Evolutionary conservation across 1,140 invertebrate genomes (phyloP), one percentile per base, ranked within the genome.

Genomic region (Conopomorpha cramerella): DNA sequence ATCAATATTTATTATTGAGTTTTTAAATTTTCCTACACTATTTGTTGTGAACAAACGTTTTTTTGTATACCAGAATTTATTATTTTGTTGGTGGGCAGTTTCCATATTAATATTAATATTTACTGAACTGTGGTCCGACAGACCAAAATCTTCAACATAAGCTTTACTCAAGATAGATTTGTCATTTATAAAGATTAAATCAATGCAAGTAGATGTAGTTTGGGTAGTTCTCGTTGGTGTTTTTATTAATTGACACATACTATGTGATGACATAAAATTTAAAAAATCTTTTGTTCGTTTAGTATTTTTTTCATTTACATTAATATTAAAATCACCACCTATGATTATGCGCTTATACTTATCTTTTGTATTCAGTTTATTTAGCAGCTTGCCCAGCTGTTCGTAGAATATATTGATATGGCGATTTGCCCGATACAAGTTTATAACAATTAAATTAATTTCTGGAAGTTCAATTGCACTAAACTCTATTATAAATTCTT

Each of bases 371-470:
- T 29, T 29, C 2, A 36, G 13, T 23, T 36, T 30, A 2, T 14
- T 8, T 8, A 36, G 11, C 7, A 36, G 28, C 23, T 30, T 30
- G 3, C 19, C 8, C 6, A 36, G 7, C 1, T 10, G 2, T 2
- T 36, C 13, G 4, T 18, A 30, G 23, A 36, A 36, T 16, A 36
- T 14, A 3, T 36, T 17, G 8, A 36, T 36, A 3, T 36, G n/a
- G 12, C 35, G 35, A 8, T 36, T 16, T 6, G 35, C 6, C 23
- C 35, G 17, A 17, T 36, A 36, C n/a, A 36, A 14, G 2, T 16
- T 11, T 14, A 36, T 36, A 8, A 36, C 8, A 12, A 36, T 11
- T 4, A 36, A 10, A 23, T 36, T 36, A 12, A 10, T 6, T 30
- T 29, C 13, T 11, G 27, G 3, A 8, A 36, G 15, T 23, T 36